Conservation (phyloP, 2,888 invertebrate genomes). For the Netelia melanura region DNA sequence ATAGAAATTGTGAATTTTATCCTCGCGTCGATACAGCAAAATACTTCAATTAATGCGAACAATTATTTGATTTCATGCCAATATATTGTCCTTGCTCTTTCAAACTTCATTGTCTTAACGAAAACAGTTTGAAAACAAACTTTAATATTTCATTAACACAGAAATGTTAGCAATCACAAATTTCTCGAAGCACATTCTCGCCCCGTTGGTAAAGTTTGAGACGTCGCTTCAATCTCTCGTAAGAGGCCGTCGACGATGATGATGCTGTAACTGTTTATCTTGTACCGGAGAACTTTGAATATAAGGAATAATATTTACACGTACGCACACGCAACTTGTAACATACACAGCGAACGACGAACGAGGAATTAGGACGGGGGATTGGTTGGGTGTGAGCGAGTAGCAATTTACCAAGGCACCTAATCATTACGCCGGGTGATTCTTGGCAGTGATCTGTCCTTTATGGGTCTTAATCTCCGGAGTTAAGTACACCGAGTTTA, state of each 20-base stretch:
- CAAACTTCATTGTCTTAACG: too few species aligned
- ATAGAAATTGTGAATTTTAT: too few species aligned
- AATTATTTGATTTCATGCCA: too few species aligned
- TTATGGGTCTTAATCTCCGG: slow-evolving; percentile 61
- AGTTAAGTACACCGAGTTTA: slow-evolving; percentile 46
- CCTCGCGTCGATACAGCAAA: too few species aligned
- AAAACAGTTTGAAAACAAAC: background rate
- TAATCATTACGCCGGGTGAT: slow-evolving; percentile 62
- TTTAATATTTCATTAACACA: slow-evolving; percentile 4
- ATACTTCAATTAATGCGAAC: too few species aligned
- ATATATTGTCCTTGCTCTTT: too few species aligned
- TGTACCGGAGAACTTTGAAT: slow-evolving; percentile 18
- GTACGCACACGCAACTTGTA: background rate
- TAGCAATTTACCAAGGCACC: slow-evolving; percentile 56
- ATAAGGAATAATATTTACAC: slow-evolving; percentile 7
- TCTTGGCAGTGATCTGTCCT: slow-evolving; percentile 54
- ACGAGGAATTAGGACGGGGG: slow-evolving; percentile 35
- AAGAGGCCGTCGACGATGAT: slow-evolving; percentile 3
- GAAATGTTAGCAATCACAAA: slow-evolving; percentile 1
- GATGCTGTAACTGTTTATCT: slow-evolving; percentile 25
- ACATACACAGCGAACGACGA: slow-evolving; percentile 2
- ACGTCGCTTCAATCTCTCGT: slow-evolving; percentile 1
- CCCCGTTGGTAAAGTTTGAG: slow-evolving; percentile 13
- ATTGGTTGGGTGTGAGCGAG: slow-evolving; percentile 36
- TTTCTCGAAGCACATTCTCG: background rate